Conservation (phyloP, 1,140 invertebrate species). For the Lutraria rhynchaena region DNA sequence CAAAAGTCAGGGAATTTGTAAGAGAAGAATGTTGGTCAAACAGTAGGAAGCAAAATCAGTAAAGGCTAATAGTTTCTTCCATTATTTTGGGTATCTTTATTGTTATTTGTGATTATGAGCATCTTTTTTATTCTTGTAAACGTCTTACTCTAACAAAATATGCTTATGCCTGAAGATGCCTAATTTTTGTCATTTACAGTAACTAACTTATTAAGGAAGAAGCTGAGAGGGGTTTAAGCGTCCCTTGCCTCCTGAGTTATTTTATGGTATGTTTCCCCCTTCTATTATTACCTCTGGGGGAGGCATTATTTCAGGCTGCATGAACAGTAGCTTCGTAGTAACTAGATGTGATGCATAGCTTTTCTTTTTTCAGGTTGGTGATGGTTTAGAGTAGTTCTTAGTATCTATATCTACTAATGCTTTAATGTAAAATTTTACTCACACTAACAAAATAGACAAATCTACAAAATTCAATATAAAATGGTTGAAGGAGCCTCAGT, state of each 20-base stretch:
- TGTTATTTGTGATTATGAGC: slow-evolving; percentile 1
- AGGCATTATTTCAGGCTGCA: slow-evolving; percentile 21
- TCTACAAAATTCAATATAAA: slow-evolving; percentile 39
- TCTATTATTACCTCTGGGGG: slow-evolving; percentile 20
- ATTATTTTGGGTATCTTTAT: slow-evolving; percentile 5
- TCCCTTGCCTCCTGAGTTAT: slow-evolving; percentile 52
- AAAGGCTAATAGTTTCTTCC: slow-evolving; percentile 11
- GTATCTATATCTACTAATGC: slow-evolving; percentile 8
- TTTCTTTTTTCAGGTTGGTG: slow-evolving; percentile 45
- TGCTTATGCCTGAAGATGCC: not conserved
- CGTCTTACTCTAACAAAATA: not conserved
- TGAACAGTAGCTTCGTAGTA: slow-evolving; percentile 16
- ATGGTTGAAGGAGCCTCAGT: slow-evolving; percentile 30
- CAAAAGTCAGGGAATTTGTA: no score
- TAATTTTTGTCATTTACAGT: no score
- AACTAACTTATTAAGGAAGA: slow-evolving; percentile 20
- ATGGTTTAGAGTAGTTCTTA: slow-evolving; percentile 6
- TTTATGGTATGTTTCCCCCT: slow-evolving; percentile 14
- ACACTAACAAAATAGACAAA: slow-evolving; percentile 41
- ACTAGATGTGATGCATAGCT: slow-evolving; percentile 47
- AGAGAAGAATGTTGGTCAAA: no score
- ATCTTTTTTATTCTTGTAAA: not conserved
- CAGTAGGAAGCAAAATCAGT: no score
- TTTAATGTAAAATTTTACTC: slow-evolving; percentile 5
- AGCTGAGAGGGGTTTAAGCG: slow-evolving; percentile 44